Base-by-base conservation (phyloP, 2,888 invertebrate genomes). In the Crossocerus cetratus region DNA sequence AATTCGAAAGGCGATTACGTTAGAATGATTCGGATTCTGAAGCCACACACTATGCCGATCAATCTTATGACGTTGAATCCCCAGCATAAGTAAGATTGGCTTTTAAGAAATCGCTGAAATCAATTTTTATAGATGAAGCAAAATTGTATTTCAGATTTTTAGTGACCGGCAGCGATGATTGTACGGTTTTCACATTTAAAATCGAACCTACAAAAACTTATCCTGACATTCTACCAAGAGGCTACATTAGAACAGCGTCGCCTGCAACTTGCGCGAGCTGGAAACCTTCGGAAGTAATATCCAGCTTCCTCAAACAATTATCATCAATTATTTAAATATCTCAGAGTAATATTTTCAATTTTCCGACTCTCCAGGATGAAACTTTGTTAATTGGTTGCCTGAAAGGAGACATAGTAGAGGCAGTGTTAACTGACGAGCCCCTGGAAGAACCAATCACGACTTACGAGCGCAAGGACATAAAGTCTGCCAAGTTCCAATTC, bases 91-190 rank as follows among this genome's bases (percentile, higher is more conserved):
- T 88, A 49, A 49, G 49, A 49, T 16, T 16, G 4, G 2, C 16
- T 49, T 43, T 43, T 43, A 8, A 49, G n/a, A n/a, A 14, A 49
- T 49, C 16, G 13, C 14, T 1, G 16, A n/a, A 16, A 49, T 16
- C 14, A 16, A 43, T 43, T 43, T 8, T 43, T 43, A 43, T 43
- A n/a, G n/a, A n/a, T n/a, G n/a, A n/a, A n/a, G n/a, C n/a, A 32
- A 32, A 32, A 8, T 11, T 32, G 5, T 32, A 32, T 32, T 32
- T 2, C 13, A 93, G 92, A 0, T 70, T 95, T 60, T 86, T 96
- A 11, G 92, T 95, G 0, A 94, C 94, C 0, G 94, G 93, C 8
- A 93, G 94, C 1, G 91, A 92, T 72, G 96, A 96, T 86, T 90
- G 89, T 14, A 94, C 94, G 0, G 92, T 96, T 77, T 96, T 96